Evolutionary conservation across 2,797 vertebrate genomes (phyloP), one percentile per base, ranked within the genome.

Genomic region (Coccyzus lansbergi): DNA sequence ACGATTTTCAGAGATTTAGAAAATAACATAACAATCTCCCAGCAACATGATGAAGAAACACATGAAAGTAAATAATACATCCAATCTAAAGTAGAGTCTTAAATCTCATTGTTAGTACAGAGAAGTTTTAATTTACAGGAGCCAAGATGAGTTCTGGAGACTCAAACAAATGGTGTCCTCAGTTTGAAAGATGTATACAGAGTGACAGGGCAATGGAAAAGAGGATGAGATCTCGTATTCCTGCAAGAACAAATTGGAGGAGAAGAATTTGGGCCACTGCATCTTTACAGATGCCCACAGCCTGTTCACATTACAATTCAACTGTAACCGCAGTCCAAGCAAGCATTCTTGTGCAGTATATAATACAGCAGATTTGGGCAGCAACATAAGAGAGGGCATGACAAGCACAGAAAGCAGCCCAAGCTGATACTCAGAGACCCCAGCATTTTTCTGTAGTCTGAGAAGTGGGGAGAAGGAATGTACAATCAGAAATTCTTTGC

Each of bases 401-500:
- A 40, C 10, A 40, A 70, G 48, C 16, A 25, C 29, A 52, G 60
- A 36, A 25, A 8, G 17, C 26, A 52, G 46, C 24, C 44, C 5
- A 1, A 18, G 53, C n/a, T 75, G 20, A 29, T 7, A 55, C 18
- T 9, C 49, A 40, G 65, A 42, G 62, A 33, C 7, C 5, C 4
- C 16, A 2, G 1, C 15, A 46, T 48, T 63, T 15, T 67, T 40
- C 76, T 71, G 38, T 67, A 51, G 10, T 2, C 14, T 9, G 13
- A 29, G 40, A 36, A 40, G 7, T 0, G 3, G 19, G 10, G 5
- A 5, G 38, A 22, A 58, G 33, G 40, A 6, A 34, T 7, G 20
- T 48, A 71, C 91, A 86, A 56, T 58, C 56, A 86, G 36, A 49
- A 87, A 38, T 10, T n/a, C 15, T 22, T 53, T 72, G 42, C 11